These are phyloP conservation scores for Gila robusta DNA, from an alignment of 2,797 vertebrate genomes.

Conservation along the genomic window DNA sequence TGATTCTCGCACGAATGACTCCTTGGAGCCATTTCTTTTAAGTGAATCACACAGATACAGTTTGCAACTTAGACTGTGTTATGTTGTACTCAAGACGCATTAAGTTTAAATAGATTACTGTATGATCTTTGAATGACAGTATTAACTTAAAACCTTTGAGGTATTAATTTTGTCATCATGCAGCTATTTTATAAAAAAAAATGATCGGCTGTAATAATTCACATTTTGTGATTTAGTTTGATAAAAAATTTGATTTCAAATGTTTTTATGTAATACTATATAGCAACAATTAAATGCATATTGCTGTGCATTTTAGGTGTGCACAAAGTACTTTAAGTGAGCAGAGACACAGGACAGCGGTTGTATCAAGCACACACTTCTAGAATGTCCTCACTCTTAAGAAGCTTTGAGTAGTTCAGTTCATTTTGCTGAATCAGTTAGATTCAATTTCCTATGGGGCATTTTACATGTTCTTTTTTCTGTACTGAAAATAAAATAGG, in stretches of 20 bases:
- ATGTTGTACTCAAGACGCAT: background rate
- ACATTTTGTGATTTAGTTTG: background rate
- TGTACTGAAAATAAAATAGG: too few relatives aligned
- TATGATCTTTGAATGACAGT: background rate
- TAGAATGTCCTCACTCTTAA: too few relatives aligned
- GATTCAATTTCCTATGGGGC: too few relatives aligned
- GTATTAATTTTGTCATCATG: background rate
- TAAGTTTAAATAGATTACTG: background rate
- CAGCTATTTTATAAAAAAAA: background rate
- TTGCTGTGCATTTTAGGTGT: too few relatives aligned
- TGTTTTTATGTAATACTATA: background rate
- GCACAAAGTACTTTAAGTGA: too few relatives aligned
- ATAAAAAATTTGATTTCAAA: too few relatives aligned
- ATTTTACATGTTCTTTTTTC: too few relatives aligned
- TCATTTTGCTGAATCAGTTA: too few relatives aligned
- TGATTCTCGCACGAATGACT: background rate
- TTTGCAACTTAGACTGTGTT: background rate
- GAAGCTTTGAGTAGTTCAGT: too few relatives aligned
- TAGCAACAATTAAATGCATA: background rate
- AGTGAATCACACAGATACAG: background rate
- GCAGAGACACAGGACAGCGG: too few relatives aligned
- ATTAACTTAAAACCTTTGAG: background rate
- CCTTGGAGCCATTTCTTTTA: background rate
- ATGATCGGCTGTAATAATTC: background rate
- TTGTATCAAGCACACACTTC: too few relatives aligned